Evolutionary conservation across 2,113 vertebrate genomes (phyloP).

Genomic region (Equus quagga): DNA sequence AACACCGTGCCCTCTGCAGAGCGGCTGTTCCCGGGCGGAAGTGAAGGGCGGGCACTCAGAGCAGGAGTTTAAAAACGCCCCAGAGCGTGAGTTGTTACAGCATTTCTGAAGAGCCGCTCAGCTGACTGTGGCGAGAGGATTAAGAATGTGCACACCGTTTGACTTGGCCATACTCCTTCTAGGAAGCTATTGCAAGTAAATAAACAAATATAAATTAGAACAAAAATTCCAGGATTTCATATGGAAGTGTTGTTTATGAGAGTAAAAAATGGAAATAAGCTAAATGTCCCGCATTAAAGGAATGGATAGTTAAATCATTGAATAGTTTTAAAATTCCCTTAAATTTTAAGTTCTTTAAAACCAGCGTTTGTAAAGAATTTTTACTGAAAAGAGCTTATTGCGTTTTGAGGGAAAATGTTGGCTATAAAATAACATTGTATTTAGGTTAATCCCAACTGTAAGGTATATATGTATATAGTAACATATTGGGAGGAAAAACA

Average conservation of each 20-base stretch:
- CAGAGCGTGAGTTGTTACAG: background rate
- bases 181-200: slow-evolving; percentile 29
- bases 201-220: background rate
- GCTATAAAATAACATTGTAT: background rate
- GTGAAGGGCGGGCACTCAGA: background rate
- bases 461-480: background rate
- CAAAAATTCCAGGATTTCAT: slow-evolving; percentile 7
- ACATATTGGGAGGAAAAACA: background rate
- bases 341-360: slow-evolving; percentile 48
- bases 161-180: background rate
- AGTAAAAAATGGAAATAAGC: background rate
- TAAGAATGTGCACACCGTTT: background rate
- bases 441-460: background rate
- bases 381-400: background rate
- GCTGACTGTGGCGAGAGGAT: background rate
- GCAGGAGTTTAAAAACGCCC: background rate
- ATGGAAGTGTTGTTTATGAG: background rate
- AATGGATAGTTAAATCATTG: background rate
- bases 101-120: background rate
- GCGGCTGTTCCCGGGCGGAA: background rate
- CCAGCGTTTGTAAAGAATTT: slow-evolving; percentile 23
- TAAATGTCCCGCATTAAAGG: background rate
- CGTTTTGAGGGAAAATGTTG: slow-evolving; percentile 6
- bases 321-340: slow-evolving; percentile 11
- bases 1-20: background rate